Base-by-base conservation (phyloP, 2,888 invertebrate genomes). In the Erpobdella octoculata region DNA sequence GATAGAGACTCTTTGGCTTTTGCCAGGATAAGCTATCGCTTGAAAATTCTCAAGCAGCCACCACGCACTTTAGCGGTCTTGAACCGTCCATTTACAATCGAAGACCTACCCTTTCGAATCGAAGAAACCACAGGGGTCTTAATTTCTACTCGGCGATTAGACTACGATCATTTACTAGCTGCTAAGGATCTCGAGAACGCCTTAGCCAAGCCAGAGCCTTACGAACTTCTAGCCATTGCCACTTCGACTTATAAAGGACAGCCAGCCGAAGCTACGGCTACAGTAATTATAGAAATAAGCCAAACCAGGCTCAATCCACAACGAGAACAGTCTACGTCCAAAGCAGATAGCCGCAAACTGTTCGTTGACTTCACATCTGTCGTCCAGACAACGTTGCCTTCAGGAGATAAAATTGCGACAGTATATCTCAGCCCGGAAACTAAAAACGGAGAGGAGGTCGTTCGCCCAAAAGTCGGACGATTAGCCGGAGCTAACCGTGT, bases 61-160 rank as follows among this genome's bases (percentile, higher is more conserved):
- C 25, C 62, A n/a, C 53, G 28, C 4, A 53, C 53, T 53, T 28
- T 35, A 28, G 31, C 35, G n/a, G n/a, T 15, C 12, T 15, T 15
- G n/a, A 62, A 31, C 62, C 35, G 62, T 35, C 62, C 62, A 31
- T 33, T 15, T n/a, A n/a, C 28, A 5, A 28, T 25, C n/a, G 35
- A 38, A 12, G 36, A 28, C 67, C 46, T 46, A 28, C 67, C 67
- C n/a, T 67, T 67, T 33, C 21, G 35, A n/a, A 67, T 67, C 28
- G 41, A 67, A 12, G 31, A 18, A 6, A 67, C 25, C 12, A 41
- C 67, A 5, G 67, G 67, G 18, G 21, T 67, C 2, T 46, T 67
- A n/a, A 46, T 48, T n/a, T 35, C 35, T 12, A 15, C 25, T 28
- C 48, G 46, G 25, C 67, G 28, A 25, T 12, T 67, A 15, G 65